Evolutionary conservation across 1,140 invertebrate species (phyloP), one percentile per base, ranked within the genome.

Genomic region (Aphidius gifuensis): DNA sequence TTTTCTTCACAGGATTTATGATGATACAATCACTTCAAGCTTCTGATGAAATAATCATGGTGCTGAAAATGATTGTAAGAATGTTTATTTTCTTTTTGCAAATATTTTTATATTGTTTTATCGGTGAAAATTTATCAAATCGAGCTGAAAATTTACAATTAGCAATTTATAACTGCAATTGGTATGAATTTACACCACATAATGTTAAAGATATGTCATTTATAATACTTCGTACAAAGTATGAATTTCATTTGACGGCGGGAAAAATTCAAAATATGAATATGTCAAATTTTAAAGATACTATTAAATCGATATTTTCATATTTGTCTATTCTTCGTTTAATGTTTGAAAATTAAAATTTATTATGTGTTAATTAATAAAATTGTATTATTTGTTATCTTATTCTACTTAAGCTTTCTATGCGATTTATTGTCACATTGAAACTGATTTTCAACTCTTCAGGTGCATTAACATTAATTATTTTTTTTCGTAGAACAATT

Each of bases 81-180:
- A 32, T 32, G 23, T 32, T 32, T 32, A 4, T 32, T 32, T 32
- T 32, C 4, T 32, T 32, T 32, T 32, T 63, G 3, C 65, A 66
- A 54, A 47, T 66, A 53, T 66, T 60, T 49, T 51, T 66, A 23
- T 66, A 66, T 44, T 58, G 64, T 21, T 66, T 57, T 32, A 62
- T 62, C 6, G 65, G 61, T 9, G 61, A 66, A 21, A 38, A 44
- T n/a, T 58, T 66, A 16, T 46, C 53, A 32, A 46, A 23, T 0
- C 58, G 51, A 53, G 43, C 56, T 4, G 58, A 60, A 50, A 60
- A 63, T 39, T 55, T 66, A 44, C 58, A 57, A 60, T 5, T 54
- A 38, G 61, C 65, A 8, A 46, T 60, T n/a, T 63, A 60, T 51
- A 59, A 45, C 16, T 57, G 65, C 55, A 5, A 7, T 3, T 66